Conservation (phyloP, 1,140 invertebrate genomes). For the Streblospio benedicti region DNA sequence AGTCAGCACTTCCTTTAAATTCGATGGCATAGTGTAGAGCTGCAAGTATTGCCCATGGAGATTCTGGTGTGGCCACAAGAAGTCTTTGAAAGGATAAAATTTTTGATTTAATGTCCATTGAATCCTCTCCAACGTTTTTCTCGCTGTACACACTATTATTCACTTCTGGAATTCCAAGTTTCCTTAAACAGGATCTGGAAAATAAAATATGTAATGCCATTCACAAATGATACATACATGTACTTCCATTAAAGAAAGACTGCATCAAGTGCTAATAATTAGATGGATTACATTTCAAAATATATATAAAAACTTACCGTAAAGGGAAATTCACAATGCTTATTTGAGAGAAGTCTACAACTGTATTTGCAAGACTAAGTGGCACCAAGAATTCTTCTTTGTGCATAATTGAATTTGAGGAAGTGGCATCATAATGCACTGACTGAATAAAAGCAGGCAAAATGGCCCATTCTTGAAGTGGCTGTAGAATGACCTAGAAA, state of each 20-base stretch:
- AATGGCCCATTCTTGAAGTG: conserved; percentile 11
- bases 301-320: too few relatives aligned
- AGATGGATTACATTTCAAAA: too few relatives aligned
- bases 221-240: too few relatives aligned
- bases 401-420: too few relatives aligned
- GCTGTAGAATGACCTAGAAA: neutral
- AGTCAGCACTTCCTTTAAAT: neutral
- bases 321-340: conserved; percentile 9
- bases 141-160: conserved; percentile 8
- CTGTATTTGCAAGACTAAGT: conserved; percentile 5
- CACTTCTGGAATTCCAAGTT: conserved; percentile 12
- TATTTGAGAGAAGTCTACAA: conserved; percentile 9
- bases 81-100: neutral
- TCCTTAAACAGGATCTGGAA: conserved; percentile 11
- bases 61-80: conserved; percentile 11
- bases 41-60: conserved; percentile 8
- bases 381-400: conserved; percentile 11
- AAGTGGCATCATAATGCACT: too few relatives aligned
- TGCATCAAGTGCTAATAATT: too few relatives aligned
- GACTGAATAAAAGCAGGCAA: conserved; percentile 13
- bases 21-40: neutral
- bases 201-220: too few relatives aligned
- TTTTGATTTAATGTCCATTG: neutral
- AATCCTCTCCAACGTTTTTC: neutral
- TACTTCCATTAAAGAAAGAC: too few relatives aligned